Conservation (phyloP, 2,113 vertebrate genomes). For the Cynopterus brachyotis region DNA sequence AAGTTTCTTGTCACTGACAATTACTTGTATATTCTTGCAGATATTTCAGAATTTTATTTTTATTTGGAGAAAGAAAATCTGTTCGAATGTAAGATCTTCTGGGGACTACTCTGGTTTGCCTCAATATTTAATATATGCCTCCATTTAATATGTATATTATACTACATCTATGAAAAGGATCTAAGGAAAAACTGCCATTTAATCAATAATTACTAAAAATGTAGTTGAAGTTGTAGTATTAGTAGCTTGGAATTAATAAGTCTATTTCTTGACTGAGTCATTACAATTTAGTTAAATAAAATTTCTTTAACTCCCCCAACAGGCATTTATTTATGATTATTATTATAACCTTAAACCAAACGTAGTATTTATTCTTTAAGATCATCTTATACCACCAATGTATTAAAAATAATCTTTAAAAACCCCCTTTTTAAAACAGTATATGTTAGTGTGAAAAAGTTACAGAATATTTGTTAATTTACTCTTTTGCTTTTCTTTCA, state of each 20-base stretch:
- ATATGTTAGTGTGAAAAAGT: background rate
- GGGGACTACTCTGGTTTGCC: background rate
- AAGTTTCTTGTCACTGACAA: background rate
- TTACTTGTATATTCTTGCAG: background rate
- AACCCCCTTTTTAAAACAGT: background rate
- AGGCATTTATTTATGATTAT: background rate
- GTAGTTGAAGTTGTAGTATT: background rate
- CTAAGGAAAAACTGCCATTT: background rate
- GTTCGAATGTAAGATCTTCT: background rate
- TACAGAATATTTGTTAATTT: background rate
- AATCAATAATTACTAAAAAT: background rate
- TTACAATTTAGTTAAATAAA: constrained; percentile 9
- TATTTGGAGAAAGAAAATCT: background rate
- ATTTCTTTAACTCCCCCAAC: background rate
- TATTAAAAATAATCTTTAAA: background rate
- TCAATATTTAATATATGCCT: background rate
- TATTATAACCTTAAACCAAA: background rate
- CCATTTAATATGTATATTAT: background rate
- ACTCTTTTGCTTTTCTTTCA: constrained; percentile 16
- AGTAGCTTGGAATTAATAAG: background rate
- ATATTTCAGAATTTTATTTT: constrained; percentile 13
- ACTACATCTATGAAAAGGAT: background rate
- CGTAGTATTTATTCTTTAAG: background rate
- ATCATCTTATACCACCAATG: background rate
- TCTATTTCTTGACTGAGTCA: background rate